Percentiles rank a stretch among this genome's conserved stretches.
phyloP scores from a whole-genome alignment of 2,113 vertebrate species.

The Eupsittula cactorum region DNA sequence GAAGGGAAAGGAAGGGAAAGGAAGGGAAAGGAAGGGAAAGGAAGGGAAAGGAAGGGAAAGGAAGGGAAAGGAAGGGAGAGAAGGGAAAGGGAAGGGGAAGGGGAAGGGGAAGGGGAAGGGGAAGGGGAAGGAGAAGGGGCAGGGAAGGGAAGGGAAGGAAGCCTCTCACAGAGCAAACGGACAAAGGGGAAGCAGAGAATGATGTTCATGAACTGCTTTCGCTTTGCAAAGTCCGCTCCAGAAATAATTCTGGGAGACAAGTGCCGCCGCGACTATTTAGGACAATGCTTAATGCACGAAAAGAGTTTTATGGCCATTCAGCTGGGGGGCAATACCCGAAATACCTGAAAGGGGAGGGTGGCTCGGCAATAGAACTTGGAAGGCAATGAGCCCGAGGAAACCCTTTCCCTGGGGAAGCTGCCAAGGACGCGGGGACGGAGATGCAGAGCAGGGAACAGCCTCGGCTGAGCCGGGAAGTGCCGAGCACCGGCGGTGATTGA shows the following conservation, averaged over 20 bases:
- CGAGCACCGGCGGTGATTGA: not conserved
- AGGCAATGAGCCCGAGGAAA: not conserved
- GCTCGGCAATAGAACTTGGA: too few relatives aligned
- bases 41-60: too few relatives aligned
- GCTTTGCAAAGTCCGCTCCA: not conserved
- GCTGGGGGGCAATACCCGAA: not conserved
- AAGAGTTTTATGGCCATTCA: not conserved
- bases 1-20: too few relatives aligned
- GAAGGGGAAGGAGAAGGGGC: too few relatives aligned
- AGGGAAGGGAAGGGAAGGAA: too few relatives aligned
- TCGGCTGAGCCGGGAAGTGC: not conserved
- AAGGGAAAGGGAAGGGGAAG: too few relatives aligned
- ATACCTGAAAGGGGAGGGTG: not conserved
- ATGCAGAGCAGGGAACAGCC: not conserved
- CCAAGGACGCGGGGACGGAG: accelerated
- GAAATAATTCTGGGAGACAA: not conserved
- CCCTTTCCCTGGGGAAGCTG: not conserved
- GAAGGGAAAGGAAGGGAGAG: too few relatives aligned
- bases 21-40: too few relatives aligned
- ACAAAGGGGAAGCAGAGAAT: not conserved
- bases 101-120: too few relatives aligned
- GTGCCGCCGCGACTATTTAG: not conserved
- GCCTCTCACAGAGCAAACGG: not conserved
- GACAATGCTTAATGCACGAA: not conserved
- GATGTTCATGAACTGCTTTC: not conserved